Base-by-base conservation (phyloP, 2,888 invertebrate genomes). In the Galerucella calmariensis region DNA sequence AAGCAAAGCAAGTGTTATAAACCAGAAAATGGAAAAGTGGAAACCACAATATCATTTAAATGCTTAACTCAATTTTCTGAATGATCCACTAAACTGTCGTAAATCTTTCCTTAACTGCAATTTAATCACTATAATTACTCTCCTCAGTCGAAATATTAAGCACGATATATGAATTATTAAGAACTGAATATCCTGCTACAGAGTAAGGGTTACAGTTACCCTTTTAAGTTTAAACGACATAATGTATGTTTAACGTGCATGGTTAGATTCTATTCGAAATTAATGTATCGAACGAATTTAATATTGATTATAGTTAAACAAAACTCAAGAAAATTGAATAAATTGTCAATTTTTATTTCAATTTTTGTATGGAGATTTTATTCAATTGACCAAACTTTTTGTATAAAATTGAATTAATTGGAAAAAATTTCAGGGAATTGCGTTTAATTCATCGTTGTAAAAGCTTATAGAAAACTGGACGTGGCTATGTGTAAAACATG, bases 101-200 rank as follows among this genome's bases (percentile, higher is more conserved):
- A 20, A 56, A 56, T 56, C 20, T 56, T 56, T 56, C 69, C 14
- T 48, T 69, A 68, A 27, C 41, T 73, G 41, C 69, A 69, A 59
- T 61, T 61, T 61, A 61, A 61, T 61, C 61, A 61, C 61, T 35
- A 2, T 61, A 61, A 61, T 61, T 61, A 61, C 61, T 61, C 27
- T 61, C 35, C 3, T 27, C 27, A 11, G 24, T 12, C 10, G 35
- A 20, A 61, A 12, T 35, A 61, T 61, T n/a, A 35, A 11, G 61
- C 35, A 35, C 61, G 61, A 35, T 35, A 61, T 61, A 61, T 61
- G 35, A 61, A 61, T 61, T 27, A 61, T 61, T 35, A n/a, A 61
- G 35, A 27, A 61, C 9, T 27, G 35, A 61, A 61, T 35, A 35
- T 35, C 61, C 61, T 35, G 27, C 27, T 35, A 61, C 35, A 61